Evolutionary conservation across 1,140 invertebrate species (phyloP), one percentile per base, ranked within the genome.

Genomic region (Drosophila carrolli): DNA sequence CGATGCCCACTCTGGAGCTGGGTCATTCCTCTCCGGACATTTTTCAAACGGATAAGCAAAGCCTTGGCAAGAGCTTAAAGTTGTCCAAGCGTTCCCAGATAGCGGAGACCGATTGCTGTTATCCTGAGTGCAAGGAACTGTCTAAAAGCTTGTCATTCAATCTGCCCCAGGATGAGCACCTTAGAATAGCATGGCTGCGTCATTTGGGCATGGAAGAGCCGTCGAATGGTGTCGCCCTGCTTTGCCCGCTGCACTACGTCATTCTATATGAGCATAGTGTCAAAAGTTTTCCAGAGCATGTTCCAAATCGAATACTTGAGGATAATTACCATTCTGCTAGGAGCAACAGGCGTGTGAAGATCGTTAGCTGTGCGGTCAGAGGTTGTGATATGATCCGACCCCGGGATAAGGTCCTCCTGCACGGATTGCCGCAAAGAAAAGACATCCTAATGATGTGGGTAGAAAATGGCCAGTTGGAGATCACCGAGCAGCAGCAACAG

Each of bases 381-480:
- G 73, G 73, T 7, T 88, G 84, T 35, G 55, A 29, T 4, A 68
- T 50, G 8, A 44, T 88, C 6, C 57, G 59, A n/a, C 81, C 68
- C 0, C 60, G 84, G 2, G 84, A 88, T 23, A 74, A 62, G 1
- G 40, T 75, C 0, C 56, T 41, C 0, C 46, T 91, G 4, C 74
- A 90, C 47, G 75, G 66, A 0, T 65, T 91, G 51, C 90, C 90
- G 10, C 40, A 59, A 2, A 55, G 73, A 5, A 48, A 27, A 0
- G 81, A 91, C 51, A 23, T 89, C 9, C 54, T 76, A 3, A 46
- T 67, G 9, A 88, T 89, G 79, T 91, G 90, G 90, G 62, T 84
- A 27, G 55, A 78, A 2, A 91, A 91, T 23, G 74, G 79, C 0
- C 74, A 80, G 54, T 27, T 89, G 14, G 58, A 56, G 5, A 67